These are phyloP conservation scores for Dicranocentrus wangi DNA, from an alignment of 2,888 invertebrate species.

Conservation along the genomic window DNA sequence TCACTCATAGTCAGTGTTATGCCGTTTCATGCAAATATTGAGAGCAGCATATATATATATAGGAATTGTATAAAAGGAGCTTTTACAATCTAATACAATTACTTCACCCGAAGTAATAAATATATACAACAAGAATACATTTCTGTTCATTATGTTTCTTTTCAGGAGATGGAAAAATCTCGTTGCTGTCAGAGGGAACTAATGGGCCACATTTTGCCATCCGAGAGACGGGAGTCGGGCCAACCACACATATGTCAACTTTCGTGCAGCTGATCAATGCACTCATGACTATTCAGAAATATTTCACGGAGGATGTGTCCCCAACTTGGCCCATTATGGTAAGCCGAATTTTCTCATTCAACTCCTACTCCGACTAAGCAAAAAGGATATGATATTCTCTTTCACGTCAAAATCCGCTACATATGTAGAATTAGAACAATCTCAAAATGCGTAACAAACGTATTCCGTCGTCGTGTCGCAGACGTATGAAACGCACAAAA, in stretches of 20 bases:
- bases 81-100: conserved; percentile 1
- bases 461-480: too few relatives aligned
- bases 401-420: too few relatives aligned
- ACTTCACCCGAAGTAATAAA: neutral
- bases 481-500: too few relatives aligned
- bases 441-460: too few relatives aligned
- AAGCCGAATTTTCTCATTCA: conserved; percentile 38
- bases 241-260: conserved; percentile 72
- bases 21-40: neutral
- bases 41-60: too few relatives aligned
- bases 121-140: too few relatives aligned
- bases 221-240: conserved; percentile 71
- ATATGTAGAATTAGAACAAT: too few relatives aligned
- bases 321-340: conserved; percentile 72
- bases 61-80: too few relatives aligned
- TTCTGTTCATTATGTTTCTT: conserved; percentile 17
- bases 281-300: conserved; percentile 72
- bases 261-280: conserved; percentile 73
- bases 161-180: conserved; percentile 72
- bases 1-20: too few relatives aligned
- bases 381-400: too few relatives aligned
- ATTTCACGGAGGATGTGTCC: conserved; percentile 72
- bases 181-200: conserved; percentile 71
- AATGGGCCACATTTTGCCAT: conserved; percentile 72
- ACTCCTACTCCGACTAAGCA: too few relatives aligned